phyloP scores from a whole-genome alignment of 2,888 invertebrate genomes.

The Operophtera brumata region DNA sequence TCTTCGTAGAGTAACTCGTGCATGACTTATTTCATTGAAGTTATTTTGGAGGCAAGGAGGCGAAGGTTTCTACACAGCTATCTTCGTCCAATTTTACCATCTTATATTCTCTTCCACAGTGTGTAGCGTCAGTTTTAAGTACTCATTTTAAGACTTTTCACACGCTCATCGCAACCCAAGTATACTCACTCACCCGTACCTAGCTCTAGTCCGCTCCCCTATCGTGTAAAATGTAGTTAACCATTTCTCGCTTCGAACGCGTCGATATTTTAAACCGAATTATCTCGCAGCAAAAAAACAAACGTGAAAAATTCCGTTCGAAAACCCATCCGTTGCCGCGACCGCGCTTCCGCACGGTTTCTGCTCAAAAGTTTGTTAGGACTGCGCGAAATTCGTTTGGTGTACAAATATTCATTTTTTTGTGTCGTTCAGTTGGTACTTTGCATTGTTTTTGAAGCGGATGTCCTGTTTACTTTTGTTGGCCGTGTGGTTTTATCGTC shows the following conservation, averaged over 20 bases:
- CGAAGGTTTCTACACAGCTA: too few species aligned
- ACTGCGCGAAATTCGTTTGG: slow-evolving; percentile 58
- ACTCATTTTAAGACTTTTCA: neutral
- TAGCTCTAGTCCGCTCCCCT: slow-evolving; percentile 10
- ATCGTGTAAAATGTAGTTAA: slow-evolving; percentile 33
- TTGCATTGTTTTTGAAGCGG: slow-evolving; percentile 64
- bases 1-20: too few species aligned
- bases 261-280: slow-evolving; percentile 42
- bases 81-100: too few species aligned
- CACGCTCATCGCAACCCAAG: neutral
- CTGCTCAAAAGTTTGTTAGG: slow-evolving; percentile 57
- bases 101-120: too few species aligned
- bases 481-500: slow-evolving; percentile 42
- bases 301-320: slow-evolving; percentile 45
- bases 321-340: slow-evolving; percentile 42
- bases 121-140: too few species aligned
- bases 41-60: too few species aligned
- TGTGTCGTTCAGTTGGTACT: slow-evolving; percentile 46
- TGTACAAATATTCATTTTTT: slow-evolving; percentile 59
- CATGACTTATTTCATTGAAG: too few species aligned
- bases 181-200: neutral
- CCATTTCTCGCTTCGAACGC: slow-evolving; percentile 32
- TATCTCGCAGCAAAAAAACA: slow-evolving; percentile 37
- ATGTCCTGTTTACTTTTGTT: slow-evolving; percentile 62
- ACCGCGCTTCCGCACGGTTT: slow-evolving; percentile 50